Evolutionary conservation across 2,888 invertebrate species (phyloP), one percentile per base, ranked within the genome.

Genomic region (Trichogramma dendrolimi): DNA sequence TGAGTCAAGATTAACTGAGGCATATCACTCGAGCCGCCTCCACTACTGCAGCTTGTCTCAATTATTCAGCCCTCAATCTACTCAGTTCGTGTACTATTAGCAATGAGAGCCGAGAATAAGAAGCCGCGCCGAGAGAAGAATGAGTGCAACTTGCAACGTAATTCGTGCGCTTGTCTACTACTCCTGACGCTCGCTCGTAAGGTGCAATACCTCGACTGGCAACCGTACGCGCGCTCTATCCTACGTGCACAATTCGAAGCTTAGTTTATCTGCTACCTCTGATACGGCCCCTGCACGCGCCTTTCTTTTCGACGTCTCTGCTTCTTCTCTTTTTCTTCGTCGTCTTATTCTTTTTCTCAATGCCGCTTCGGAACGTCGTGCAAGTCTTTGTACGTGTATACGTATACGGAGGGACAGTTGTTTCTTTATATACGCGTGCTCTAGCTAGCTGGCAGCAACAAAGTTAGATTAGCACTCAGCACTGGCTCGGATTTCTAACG

Each of bases 51-150:
- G 38, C 57, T 54, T 48, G 43, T 50, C 57, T 62, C 62, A 62
- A 65, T 65, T 65, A 65, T 65, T 65, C 55, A 62, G 44, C 47
- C 58, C 44, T 59, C 65, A 65, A 65, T 65, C 60, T 60, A 65
- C 65, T 65, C 47, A 52, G 50, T n/a, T 40, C 47, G 10, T 14
- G 50, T 47, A 56, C 56, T 56, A 27, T 27, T 56, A 56, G 48
- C 47, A 48, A 49, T 56, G 56, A 56, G 38, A 14, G 48, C 48
- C 27, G 27, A 27, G 27, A 27, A 27, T 27, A 27, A 27, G 27
- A 27, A 27, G 27, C 27, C 27, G 27, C 27, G 27, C 27, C 27
- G 27, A 27, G 27, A 27, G 27, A 27, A 27, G 27, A 27, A 27
- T 27, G 27, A 27, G 27, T n/a, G 50, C 47, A 52, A 11, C 44